Evolutionary conservation across 2,113 vertebrate genomes (phyloP), one percentile per base, ranked within the genome.

Genomic region (Chroicocephalus ridibundus): DNA sequence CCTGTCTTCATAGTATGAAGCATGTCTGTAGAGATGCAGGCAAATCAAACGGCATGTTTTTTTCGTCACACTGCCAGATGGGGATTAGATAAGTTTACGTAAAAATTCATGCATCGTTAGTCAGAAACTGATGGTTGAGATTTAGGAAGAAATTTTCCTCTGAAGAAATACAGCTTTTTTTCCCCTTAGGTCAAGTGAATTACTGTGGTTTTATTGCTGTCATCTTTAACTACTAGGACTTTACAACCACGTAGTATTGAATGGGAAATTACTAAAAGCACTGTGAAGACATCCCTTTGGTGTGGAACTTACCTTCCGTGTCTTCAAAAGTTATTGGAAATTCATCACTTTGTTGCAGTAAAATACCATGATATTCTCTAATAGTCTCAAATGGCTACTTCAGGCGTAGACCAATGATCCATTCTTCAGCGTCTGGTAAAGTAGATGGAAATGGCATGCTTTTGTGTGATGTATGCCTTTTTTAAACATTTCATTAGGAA

Each of bases 41-140:
- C 82, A 90, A 96, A 93, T 84, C 75, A 87, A 76, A 66, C 44
- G 77, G 61, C 69, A 26, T 68, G 60, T 19, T 90, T 90, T 90
- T 93, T 77, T 92, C 64, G 36, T 91, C 80, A 54, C 40, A 6
- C 40, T 92, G 84, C 81, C 89, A 94, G 92, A 62, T 55, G 32
- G 68, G 52, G n/a, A 85, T 92, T 82, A 87, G 88, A 65, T 69
- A 93, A 90, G 40, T 52, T 34, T 49, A 44, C 85, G 42, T 78
- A 78, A 94, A 95, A 92, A 92, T 42, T 71, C 61, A 65, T 52
- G 91, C 18, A 6, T 76, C 94, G 29, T 88, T 95, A 84, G 58
- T 85, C 62, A 86, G 18, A 81, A 92, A 81, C 58, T 87, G 57
- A 79, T 90, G 71, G 36, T 15, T 96, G 57, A 68, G 90, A 46